phyloP scores from a whole-genome alignment of 2,113 vertebrate species.

The Eonycteris spelaea region DNA sequence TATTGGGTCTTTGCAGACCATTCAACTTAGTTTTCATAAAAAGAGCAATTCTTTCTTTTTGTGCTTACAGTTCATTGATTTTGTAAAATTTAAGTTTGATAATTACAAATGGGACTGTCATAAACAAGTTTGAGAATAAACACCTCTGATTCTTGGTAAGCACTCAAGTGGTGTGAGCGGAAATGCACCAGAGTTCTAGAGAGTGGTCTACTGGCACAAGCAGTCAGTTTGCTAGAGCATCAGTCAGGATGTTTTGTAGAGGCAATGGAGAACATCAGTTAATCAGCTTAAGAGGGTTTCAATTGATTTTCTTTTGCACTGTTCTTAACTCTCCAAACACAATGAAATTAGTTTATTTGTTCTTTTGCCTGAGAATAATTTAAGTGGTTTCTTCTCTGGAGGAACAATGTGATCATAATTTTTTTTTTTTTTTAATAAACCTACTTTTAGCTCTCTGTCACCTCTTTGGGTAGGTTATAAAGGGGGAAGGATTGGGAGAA shows the following conservation, averaged over 20 bases:
- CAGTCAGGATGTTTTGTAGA: neutral
- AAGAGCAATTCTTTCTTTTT: neutral
- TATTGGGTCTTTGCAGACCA: neutral
- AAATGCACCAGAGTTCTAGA: neutral
- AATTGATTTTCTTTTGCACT: neutral
- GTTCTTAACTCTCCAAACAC: neutral
- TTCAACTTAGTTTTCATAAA: neutral
- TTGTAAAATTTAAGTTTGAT: neutral
- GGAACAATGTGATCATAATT: neutral
- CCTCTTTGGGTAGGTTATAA: neutral
- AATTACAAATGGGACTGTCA: neutral
- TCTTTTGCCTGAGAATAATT: constrained; percentile 16
- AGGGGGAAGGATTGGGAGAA: neutral
- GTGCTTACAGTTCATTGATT: neutral
- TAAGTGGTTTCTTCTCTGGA: neutral
- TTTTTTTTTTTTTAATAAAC: neutral
- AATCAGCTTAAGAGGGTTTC: neutral
- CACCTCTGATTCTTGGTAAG: neutral
- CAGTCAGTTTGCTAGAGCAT: neutral
- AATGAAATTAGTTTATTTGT: neutral
- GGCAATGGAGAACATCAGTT: neutral
- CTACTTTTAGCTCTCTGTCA: neutral
- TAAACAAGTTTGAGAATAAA: neutral
- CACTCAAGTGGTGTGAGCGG: neutral
- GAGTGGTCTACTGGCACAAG: neutral